Evolutionary conservation across 2,888 invertebrate genomes (phyloP).

Genomic region (Arenicola marina): DNA sequence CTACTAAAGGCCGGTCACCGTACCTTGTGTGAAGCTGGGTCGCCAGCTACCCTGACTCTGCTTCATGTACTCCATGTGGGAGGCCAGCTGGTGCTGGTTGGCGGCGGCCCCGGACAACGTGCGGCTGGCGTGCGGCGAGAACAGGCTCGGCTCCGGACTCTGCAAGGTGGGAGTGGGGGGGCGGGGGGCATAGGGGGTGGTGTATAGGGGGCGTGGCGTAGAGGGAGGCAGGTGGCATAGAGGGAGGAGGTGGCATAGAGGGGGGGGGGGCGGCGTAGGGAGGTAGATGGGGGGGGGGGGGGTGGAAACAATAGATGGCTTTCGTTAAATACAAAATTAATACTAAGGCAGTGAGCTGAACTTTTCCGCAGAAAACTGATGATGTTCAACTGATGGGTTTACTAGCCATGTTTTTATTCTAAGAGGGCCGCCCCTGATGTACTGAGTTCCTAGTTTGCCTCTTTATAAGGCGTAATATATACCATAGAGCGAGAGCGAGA

Average conservation of each 20-base stretch:
- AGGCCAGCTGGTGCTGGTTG: conserved; percentile 48
- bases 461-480: no score
- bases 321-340: no score
- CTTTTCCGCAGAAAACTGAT: no score
- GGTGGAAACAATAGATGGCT: no score
- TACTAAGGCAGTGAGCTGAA: no score
- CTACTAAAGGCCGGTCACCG: no score
- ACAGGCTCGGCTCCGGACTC: conserved; percentile 42
- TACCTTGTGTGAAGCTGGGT: conserved; percentile 49
- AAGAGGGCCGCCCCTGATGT: no score
- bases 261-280: neutral
- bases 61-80: conserved; percentile 50
- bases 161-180: conserved; percentile 10
- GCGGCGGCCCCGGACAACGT: conserved; percentile 34
- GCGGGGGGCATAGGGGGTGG: neutral
- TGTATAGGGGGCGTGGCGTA: neutral
- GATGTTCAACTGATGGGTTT: no score
- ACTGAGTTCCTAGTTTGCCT: no score
- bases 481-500: no score
- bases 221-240: neutral
- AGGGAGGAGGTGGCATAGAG: neutral
- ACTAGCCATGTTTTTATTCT: no score
- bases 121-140: conserved; percentile 48
- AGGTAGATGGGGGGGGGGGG: neutral
- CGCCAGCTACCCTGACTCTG: conserved; percentile 44